Conservation (phyloP, 2,113 vertebrate genomes). For the Papio anubis region DNA sequence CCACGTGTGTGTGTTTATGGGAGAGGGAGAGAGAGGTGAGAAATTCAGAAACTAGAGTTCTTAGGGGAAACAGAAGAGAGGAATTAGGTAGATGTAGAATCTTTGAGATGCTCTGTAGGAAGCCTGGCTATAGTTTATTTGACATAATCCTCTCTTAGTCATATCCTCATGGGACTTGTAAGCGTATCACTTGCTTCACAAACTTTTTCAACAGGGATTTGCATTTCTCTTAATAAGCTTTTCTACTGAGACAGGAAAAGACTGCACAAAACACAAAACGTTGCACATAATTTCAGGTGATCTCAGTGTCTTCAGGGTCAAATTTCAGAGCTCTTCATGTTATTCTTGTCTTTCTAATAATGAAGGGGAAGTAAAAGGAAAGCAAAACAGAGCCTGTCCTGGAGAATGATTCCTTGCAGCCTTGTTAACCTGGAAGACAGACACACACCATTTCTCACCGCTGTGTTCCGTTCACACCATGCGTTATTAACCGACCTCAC, state of each 20-base stretch:
- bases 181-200: neutral
- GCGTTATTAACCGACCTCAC: conserved; percentile 32
- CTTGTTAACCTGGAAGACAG: conserved; percentile 15
- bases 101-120: neutral
- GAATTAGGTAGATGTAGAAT: neutral
- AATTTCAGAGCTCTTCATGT: neutral
- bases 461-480: conserved; percentile 37
- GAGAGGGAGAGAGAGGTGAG: too few species aligned
- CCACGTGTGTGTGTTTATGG: neutral
- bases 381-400: neutral
- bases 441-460: conserved; percentile 28
- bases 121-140: neutral
- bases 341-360: conserved; percentile 33
- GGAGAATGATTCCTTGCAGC: neutral
- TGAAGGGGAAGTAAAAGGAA: conserved; percentile 62
- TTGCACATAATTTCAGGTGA: neutral
- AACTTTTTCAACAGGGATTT: neutral
- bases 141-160: neutral
- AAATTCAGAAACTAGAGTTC: neutral
- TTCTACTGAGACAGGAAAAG: neutral
- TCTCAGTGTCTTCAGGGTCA: neutral
- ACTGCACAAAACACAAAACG: neutral
- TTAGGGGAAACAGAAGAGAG: neutral
- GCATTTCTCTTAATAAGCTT: neutral
- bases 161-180: neutral